Conservation (phyloP, 2,888 invertebrate species). For the Drosophila meridiana region DNA sequence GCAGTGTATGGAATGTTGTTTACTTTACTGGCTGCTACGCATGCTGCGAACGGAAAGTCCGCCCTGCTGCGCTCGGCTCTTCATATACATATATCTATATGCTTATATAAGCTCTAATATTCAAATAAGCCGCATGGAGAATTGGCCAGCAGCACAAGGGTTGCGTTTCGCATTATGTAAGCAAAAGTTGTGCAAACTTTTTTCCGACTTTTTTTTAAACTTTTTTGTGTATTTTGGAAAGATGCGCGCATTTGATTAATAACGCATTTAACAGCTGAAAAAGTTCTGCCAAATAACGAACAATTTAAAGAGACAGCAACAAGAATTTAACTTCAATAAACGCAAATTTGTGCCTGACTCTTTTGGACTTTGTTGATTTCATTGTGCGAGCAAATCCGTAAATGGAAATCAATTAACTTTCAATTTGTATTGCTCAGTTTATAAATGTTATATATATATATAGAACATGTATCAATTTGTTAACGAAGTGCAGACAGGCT, state of each 20-base stretch:
- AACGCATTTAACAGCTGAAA: conserved; percentile 11
- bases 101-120: conserved; percentile 68
- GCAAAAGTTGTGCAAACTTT: conserved; percentile 50
- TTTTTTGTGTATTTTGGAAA: not conserved
- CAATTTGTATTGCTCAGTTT: conserved; percentile 4
- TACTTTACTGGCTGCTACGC: conserved; percentile 16
- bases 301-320: conserved; percentile 2
- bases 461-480: not conserved
- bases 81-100: not conserved
- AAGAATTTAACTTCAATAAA: conserved; percentile 2
- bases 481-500: not conserved
- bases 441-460: not conserved
- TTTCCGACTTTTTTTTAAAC: not conserved
- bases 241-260: conserved; percentile 41
- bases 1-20: conserved; percentile 33
- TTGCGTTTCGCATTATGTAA: conserved; percentile 26
- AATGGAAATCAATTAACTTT: conserved; percentile 26
- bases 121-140: conserved; percentile 60
- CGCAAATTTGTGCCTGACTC: not conserved
- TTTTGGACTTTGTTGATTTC: not conserved
- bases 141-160: conserved; percentile 24
- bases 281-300: conserved; percentile 1
- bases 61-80: conserved; percentile 1
- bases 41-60: conserved; percentile 37
- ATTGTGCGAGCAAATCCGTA: conserved; percentile 9